Conservation (phyloP, 2,113 vertebrate genomes). For the Apeltes quadracus region DNA sequence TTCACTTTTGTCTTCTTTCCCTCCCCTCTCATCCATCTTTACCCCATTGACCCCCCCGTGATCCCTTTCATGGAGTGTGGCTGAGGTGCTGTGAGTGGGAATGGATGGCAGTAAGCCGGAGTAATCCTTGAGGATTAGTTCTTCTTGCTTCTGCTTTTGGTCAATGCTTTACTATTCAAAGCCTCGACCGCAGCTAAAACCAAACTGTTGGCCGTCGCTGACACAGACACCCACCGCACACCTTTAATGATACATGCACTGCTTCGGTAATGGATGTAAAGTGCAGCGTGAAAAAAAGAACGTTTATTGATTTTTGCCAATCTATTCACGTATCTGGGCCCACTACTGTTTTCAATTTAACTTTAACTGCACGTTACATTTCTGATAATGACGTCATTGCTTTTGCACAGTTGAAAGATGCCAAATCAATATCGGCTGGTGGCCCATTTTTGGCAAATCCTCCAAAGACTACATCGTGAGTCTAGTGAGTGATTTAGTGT, state of each 20-base stretch:
- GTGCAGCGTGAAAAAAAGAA: background rate
- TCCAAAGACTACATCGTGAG: too few species aligned
- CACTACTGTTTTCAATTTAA: too few species aligned
- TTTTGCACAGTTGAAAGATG: too few species aligned
- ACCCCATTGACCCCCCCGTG: conserved; percentile 50
- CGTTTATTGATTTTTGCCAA: background rate
- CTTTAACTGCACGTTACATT: background rate
- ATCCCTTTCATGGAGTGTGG: conserved; percentile 51
- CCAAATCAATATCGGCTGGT: too few species aligned
- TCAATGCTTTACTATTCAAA: conserved; percentile 69
- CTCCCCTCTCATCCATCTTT: conserved; percentile 47
- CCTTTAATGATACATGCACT: conserved; percentile 3
- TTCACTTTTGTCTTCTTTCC: conserved; percentile 28
- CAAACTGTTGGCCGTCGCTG: conserved; percentile 46
- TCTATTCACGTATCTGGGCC: too few species aligned
- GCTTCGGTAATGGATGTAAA: background rate
- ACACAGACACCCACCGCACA: conserved; percentile 50
- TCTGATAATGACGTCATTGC: too few species aligned
- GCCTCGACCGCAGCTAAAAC: conserved; percentile 66
- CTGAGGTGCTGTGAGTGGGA: conserved; percentile 71
- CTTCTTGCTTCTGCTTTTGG: conserved; percentile 69
- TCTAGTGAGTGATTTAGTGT: too few species aligned
- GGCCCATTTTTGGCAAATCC: too few species aligned
- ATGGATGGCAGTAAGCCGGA: conserved; percentile 73
- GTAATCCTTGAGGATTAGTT: conserved; percentile 75